Evolutionary conservation across 2,113 vertebrate species (phyloP).

Genomic region (Notarius quadriscutis): DNA sequence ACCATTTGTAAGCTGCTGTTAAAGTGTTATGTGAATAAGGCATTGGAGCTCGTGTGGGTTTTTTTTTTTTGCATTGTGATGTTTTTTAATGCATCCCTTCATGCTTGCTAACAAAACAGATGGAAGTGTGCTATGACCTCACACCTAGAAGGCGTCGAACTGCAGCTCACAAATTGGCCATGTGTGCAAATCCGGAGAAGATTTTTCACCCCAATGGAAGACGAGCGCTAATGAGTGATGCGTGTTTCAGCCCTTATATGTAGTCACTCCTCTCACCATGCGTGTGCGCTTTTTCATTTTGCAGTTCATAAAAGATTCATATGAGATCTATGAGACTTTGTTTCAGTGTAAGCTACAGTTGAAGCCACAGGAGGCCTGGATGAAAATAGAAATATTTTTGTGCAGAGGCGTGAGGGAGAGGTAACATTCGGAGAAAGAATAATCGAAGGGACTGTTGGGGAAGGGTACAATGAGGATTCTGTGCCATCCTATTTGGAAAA

Average conservation of each 20-base stretch:
- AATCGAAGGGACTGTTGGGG: background rate
- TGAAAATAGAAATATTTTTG: conserved; percentile 49
- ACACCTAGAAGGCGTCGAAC: background rate
- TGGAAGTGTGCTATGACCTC: background rate
- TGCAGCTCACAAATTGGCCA: background rate
- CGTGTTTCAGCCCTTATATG: background rate
- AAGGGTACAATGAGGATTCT: background rate
- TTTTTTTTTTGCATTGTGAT: background rate
- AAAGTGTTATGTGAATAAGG: background rate
- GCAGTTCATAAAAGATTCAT: conserved; percentile 26
- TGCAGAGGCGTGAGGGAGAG: conserved; percentile 22
- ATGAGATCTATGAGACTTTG: conserved; percentile 13
- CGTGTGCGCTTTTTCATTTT: conserved; percentile 16
- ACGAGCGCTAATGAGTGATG: background rate
- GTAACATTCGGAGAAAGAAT: background rate
- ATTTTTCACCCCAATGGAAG: background rate
- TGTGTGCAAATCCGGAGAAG: background rate
- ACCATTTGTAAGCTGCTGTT: background rate
- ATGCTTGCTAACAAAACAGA: conserved; percentile 13
- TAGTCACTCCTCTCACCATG: background rate
- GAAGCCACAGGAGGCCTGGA: conserved; percentile 43
- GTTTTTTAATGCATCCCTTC: background rate
- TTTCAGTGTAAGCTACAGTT: conserved; percentile 23
- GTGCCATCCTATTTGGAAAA: background rate
- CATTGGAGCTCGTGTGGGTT: background rate